Base-by-base conservation (phyloP, 2,888 invertebrate genomes). In the Cacoxenus indagator region DNA sequence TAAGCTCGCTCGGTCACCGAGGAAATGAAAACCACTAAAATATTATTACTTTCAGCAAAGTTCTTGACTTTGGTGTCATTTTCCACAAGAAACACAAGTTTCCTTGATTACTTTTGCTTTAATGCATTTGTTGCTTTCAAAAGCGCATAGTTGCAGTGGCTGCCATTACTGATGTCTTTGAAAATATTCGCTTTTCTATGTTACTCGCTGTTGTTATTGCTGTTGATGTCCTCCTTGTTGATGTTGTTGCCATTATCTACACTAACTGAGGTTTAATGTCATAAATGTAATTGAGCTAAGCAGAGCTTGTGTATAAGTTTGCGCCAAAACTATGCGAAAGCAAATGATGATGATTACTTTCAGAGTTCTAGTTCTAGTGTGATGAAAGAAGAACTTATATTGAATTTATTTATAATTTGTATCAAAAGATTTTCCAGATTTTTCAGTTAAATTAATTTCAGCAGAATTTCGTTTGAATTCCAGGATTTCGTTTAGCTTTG, bases 1-100 rank as follows among this genome's bases (percentile, higher is more conserved):
- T 37, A 14, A 37, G 37, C 0, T 54, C 24, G 22, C 14, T 51
- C 67, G 70, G 70, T 70, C 68, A 72, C 61, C 54, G 46, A 72
- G 70, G 72, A 72, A 72, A 70, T 68, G 72, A 68, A 72, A 67
- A 68, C 70, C 72, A 67, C 68, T 68, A 61, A 70, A 69, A 69
- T 69, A 70, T 70, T 69, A 70, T 70, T 70, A 72, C 70, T 70
- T 72, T 71, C 67, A 69, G 59, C 48, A 61, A 62, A 57, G 55
- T 67, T 54, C 46, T 57, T 55, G 64, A 57, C 45, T 64, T 64
- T 59, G 59, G 51, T 62, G 61, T 67, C 62, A 51, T 67, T 67
- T 69, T 71, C 65, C 64, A 46, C 66, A 66, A 67, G 65, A 31
- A 68, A 65, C 67, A 51, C 71, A 69, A 67, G 69, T 67, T 67